phyloP scores from a whole-genome alignment of 2,888 invertebrate species.

The Congeria kusceri region DNA sequence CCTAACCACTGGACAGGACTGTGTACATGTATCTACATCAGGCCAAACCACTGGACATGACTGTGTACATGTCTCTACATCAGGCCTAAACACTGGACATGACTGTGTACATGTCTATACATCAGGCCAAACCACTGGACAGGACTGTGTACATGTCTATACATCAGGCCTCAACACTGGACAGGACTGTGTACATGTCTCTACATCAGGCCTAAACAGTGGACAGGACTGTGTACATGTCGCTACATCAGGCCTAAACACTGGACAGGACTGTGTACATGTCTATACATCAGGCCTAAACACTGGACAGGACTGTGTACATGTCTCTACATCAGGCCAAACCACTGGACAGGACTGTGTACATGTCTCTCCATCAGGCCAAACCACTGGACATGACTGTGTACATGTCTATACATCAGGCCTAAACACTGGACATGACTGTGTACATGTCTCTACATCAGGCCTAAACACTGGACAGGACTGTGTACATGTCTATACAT shows the following conservation, averaged over 20 bases:
- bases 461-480: neutral
- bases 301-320: neutral
- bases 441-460: neutral
- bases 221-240: neutral
- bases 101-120: too few species aligned
- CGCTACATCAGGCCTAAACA: neutral
- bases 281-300: neutral
- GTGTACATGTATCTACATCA: too few species aligned
- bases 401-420: neutral
- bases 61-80: too few species aligned
- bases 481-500: neutral
- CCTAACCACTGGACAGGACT: too few species aligned
- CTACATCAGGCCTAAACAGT: neutral
- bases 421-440: neutral
- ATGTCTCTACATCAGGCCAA: neutral
- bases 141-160: too few species aligned
- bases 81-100: too few species aligned
- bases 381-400: neutral
- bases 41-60: too few species aligned
- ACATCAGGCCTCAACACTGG: neutral
- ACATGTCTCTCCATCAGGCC: neutral
- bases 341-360: neutral
- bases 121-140: too few species aligned
- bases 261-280: neutral
- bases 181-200: neutral